Evolutionary conservation across 2,113 vertebrate genomes (phyloP), one percentile per base, ranked within the genome.

Genomic region (Nycticebus coucang): DNA sequence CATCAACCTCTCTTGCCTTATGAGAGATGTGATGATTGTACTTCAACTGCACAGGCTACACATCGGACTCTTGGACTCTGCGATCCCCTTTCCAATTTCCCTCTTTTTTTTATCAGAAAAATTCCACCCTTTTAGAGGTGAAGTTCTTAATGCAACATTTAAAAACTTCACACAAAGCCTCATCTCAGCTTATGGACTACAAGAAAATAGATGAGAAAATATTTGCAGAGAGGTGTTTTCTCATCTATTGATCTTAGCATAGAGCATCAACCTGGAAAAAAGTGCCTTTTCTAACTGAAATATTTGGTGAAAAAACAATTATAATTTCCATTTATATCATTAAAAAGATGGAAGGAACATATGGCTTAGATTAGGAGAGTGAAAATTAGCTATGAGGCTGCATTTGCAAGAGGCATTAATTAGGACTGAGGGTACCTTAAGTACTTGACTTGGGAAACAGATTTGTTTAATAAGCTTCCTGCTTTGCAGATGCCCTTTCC

Each of bases 401-500:
- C 79, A 81, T 95, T 97, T 97, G 69, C 12, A 97, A 18, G 5
- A 97, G 90, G 69, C 60, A 79, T 96, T 97, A 98, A 96, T 98
- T 96, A 97, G 87, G 79, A 96, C 69, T 80, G 93, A 33, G 77
- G 11, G 50, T 84, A 97, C 55, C 98, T 97, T 82, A 92, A 97
- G 97, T 79, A 71, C 92, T 97, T 97, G 81, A 94, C 64, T 77
- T 55, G 82, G 93, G 92, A 96, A 97, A 95, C 93, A 35, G 89
- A 94, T 97, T 95, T 97, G 83, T 95, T 94, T 94, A 93, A 96
- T 96, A 97, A 96, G 50, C 91, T 26, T 77, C 97, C 64, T 45
- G 68, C 88, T 96, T 97, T 96, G 10, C 80, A 98, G 79, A 87
- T 96, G 95, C 66, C 53, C 75, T 93, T 37, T 3, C 0, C 57